These are phyloP conservation scores for Delphinus delphis DNA, from an alignment of 2,113 vertebrate species.

Conservation along the genomic window DNA sequence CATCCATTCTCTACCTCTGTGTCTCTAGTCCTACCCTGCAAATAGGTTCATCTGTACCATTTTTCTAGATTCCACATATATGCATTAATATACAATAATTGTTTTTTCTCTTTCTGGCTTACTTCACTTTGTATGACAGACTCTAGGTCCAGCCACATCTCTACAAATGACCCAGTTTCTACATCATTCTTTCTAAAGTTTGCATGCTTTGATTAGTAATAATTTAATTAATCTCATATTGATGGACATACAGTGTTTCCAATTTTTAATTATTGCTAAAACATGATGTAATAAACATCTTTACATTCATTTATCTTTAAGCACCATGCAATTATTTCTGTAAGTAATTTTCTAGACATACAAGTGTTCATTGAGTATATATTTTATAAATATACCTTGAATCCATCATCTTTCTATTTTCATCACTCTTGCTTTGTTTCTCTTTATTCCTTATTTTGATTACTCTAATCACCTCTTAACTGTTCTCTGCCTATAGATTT, in stretches of 20 bases:
- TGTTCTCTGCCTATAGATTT: background rate
- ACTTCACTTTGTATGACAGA: too few species aligned
- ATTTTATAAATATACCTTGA: slow-evolving; percentile 18
- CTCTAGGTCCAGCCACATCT: too few species aligned
- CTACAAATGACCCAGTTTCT: background rate
- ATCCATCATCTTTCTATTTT: background rate
- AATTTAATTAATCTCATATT: background rate
- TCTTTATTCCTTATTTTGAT: background rate
- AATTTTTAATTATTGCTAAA: slow-evolving; percentile 1
- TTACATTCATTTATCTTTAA: background rate
- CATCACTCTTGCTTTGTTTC: background rate
- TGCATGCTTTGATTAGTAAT: background rate
- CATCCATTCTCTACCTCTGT: too few species aligned
- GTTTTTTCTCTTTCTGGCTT: too few species aligned
- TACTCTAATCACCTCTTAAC: background rate
- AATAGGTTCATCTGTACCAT: too few species aligned
- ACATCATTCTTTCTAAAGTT: background rate
- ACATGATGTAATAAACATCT: background rate
- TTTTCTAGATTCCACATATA: too few species aligned
- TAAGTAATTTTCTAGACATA: background rate
- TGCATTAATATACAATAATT: too few species aligned
- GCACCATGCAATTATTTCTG: background rate
- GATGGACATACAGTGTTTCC: background rate
- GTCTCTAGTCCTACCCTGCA: too few species aligned
- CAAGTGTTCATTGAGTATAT: background rate